Base-by-base conservation (phyloP, 2,888 invertebrate species). In the Agrochola litura region DNA sequence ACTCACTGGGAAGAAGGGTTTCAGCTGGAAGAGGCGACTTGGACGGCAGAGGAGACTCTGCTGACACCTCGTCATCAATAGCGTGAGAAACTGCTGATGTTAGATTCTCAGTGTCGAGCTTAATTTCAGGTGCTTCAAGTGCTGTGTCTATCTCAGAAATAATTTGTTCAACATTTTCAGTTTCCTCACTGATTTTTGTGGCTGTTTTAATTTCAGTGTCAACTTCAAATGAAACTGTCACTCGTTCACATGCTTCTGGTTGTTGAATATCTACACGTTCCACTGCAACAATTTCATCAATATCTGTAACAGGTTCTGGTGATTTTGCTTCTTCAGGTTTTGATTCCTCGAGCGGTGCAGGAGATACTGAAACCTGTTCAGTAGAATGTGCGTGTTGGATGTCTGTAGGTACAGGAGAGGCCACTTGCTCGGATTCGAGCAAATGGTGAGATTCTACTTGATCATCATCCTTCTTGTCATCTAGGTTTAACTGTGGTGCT, bases 21-120 rank as follows among this genome's bases (percentile, higher is more conserved):
- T 89, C 89, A 41, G 80, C 77, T 30, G 89, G 89, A 25, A 88
- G 58, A 9, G 90, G 84, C 4, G 91, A 84, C 25, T 86, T 81
- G 46, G 80, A 58, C 1, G 78, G 87, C 60, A 83, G 58, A 63
- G 85, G 82, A 6, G 88, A 86, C 46, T 88, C 88, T 19, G 73
- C 74, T 41, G 60, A 61, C 46, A 81, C 61, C 25, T 82, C 77
- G 9, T 84, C 79, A 19, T 85, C 80, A 0, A 78, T 22, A 58
- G 67, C 77, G 4, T 85, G 81, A 12, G 77, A 70, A 67, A 68
- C 58, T 54, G 85, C 86, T n/a, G 78, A 64, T 14, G 74, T 65
- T 19, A 89, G 37, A 49, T 83, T 81, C 4, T 87, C 88, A 30
- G 82, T 82, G 71, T 87, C 86, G 1, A 91, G 74, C 76, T 80